A percentile compares a stretch with the other conserved stretches of the same genome.
phyloP scores from a whole-genome alignment of 2,113 vertebrate genomes.

The Macrotus californicus region DNA sequence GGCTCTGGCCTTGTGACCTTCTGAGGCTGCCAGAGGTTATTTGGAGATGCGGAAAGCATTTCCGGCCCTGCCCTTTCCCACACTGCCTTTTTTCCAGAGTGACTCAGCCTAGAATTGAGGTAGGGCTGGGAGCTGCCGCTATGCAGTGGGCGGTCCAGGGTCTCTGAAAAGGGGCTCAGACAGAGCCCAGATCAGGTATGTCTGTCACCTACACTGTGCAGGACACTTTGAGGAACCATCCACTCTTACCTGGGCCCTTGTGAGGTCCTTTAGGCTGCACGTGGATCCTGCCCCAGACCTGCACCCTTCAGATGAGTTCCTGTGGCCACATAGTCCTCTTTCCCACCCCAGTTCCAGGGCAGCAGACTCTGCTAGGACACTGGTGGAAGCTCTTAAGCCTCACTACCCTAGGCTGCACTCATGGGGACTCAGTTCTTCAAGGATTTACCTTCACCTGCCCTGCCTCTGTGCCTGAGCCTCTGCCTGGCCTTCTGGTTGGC shows the following conservation, averaged over 20 bases:
- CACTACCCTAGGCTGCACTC: background rate
- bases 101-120: conserved; percentile 47
- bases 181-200: background rate
- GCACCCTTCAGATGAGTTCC: background rate
- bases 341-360: background rate
- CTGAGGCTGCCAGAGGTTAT: conserved; percentile 60
- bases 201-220: background rate
- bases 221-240: background rate
- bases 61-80: conserved; percentile 65
- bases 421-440: background rate
- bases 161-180: conserved; percentile 6
- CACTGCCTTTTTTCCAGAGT: conserved; percentile 59
- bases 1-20: conserved; percentile 42
- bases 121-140: background rate
- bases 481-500: background rate
- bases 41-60: conserved; percentile 62
- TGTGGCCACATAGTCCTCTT: background rate
- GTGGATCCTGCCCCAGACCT: background rate
- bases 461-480: background rate
- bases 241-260: background rate
- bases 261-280: background rate
- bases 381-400: background rate
- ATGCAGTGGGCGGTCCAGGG: background rate
- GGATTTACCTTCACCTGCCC: background rate
- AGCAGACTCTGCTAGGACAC: background rate